Conservation (phyloP, 2,113 vertebrate species). For the Pungitius pungitius region DNA sequence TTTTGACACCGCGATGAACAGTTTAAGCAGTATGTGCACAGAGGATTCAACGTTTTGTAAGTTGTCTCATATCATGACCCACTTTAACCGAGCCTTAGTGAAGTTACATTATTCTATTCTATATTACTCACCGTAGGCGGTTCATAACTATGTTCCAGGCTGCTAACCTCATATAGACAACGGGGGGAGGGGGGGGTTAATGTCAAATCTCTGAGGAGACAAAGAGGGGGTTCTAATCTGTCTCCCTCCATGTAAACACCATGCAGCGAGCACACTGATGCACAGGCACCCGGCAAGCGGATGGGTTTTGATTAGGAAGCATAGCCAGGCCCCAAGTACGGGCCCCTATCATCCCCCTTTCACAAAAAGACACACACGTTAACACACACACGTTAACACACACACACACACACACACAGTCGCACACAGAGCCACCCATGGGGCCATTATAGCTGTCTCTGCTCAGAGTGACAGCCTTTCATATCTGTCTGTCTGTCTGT, state of each 20-base stretch:
- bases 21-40: not conserved
- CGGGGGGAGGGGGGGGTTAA: slow-evolving; percentile 20
- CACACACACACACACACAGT: slow-evolving; percentile 19
- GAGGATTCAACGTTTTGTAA: not conserved
- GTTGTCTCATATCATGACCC: not conserved
- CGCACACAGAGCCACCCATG: slow-evolving; percentile 40
- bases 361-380: slow-evolving; percentile 50
- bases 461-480: slow-evolving; percentile 76
- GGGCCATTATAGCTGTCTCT: slow-evolving; percentile 74
- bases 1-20: not conserved
- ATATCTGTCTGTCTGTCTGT: slow-evolving; percentile 73
- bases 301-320: slow-evolving; percentile 64
- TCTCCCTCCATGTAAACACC: slow-evolving; percentile 62
- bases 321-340: slow-evolving; percentile 39
- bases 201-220: slow-evolving; percentile 61
- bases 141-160: slow-evolving; percentile 51
- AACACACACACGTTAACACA: slow-evolving; percentile 29
- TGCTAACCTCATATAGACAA: slow-evolving; percentile 42
- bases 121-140: slow-evolving; percentile 30
- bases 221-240: slow-evolving; percentile 66
- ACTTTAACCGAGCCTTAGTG: slow-evolving; percentile 1
- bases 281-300: slow-evolving; percentile 15
- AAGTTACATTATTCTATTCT: slow-evolving; percentile 20
- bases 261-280: slow-evolving; percentile 36
- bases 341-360: slow-evolving; percentile 68